Evolutionary conservation across 2,888 invertebrate genomes (phyloP).

Genomic region (Dicyrtomina minuta): DNA sequence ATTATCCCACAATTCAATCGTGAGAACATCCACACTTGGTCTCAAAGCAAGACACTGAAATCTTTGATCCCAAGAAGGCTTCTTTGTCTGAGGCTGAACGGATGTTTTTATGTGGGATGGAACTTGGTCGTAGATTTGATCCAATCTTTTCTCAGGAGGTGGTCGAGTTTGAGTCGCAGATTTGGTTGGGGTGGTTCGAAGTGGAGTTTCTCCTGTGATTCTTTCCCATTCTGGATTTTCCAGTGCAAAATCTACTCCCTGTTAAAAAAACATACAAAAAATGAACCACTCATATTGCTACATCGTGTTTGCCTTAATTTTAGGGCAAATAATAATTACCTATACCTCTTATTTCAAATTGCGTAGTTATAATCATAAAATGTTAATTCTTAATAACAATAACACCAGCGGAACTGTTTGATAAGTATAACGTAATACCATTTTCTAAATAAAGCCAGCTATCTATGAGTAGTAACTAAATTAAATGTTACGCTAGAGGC

Average conservation of each 20-base stretch:
- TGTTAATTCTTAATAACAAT: too few relatives aligned
- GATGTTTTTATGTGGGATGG: conserved; percentile 40
- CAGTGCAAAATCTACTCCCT: conserved; percentile 45
- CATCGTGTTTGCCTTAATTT: too few relatives aligned
- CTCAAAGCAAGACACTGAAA: conserved; percentile 47
- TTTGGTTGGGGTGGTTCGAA: conserved; percentile 27
- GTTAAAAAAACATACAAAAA: too few relatives aligned
- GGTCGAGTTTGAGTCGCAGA: conserved; percentile 23
- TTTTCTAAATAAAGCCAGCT: too few relatives aligned
- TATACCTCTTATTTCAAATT: too few relatives aligned
- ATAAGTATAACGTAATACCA: too few relatives aligned
- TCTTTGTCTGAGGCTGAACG: conserved; percentile 34
- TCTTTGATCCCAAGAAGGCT: conserved; percentile 48
- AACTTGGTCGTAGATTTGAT: conserved; percentile 42
- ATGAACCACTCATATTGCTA: too few relatives aligned
- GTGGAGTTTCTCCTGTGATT: conserved; percentile 37
- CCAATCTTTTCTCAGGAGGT: conserved; percentile 35
- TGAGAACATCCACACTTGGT: conserved; percentile 46
- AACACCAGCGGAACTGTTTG: too few relatives aligned
- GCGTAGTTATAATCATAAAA: too few relatives aligned
- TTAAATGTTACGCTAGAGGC: too few relatives aligned
- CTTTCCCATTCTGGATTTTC: conserved; percentile 45
- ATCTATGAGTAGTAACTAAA: too few relatives aligned
- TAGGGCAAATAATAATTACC: too few relatives aligned
- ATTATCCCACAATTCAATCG: conserved; percentile 43